Evolutionary conservation across 1,140 invertebrate genomes (phyloP), one percentile per base, ranked within the genome.

Genomic region (Pogonomyrmex barbatus): DNA sequence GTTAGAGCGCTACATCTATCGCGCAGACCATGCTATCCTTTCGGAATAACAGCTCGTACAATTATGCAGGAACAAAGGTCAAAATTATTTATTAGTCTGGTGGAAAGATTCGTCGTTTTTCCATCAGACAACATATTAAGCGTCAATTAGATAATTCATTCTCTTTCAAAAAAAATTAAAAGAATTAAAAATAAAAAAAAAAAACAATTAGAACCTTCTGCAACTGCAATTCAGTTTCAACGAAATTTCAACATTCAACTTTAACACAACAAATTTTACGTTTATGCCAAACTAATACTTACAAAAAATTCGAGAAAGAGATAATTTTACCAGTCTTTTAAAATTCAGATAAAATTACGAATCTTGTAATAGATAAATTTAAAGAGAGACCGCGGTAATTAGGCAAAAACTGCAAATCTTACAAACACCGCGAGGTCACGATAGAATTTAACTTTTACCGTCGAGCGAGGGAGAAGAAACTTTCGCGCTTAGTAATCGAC

Each of bases 401-500:
- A 24, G 17, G 14, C 17, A 30, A 47, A 30, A 2, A 50, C 14
- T 17, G 68, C 1, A 10, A 52, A 50, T 10, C 12, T 9, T 12
- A 12, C 12, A 17, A 33, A 36, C 47, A n/a, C 24, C 24, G 14
- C 8, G 12, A 14, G 2, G 6, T 42, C 36, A 52, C 36, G n/a
- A 58, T 45, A 24, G 5, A 47, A 47, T 45, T 47, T 0, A 30
- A 75, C 0, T 54, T 60, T 10, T 45, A 30, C 56, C 54, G 9
- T 76, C 17, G 24, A 24, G 4, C n/a, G 10, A 42, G 10, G 12
- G 36, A 76, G n/a, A 58, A 58, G 12, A 4, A 47, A 68, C 65
- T 68, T 33, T 58, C 6, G 36, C 73, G 39, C 24, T 76, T 17
- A n/a, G 52, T 30, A 67, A 67, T 65, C 42, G 45, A 30, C 62